A percentile compares a stretch with the other conserved stretches of the same genome.
Conservation (phyloP, 2,888 invertebrate genomes). For the Euplexia lucipara region DNA sequence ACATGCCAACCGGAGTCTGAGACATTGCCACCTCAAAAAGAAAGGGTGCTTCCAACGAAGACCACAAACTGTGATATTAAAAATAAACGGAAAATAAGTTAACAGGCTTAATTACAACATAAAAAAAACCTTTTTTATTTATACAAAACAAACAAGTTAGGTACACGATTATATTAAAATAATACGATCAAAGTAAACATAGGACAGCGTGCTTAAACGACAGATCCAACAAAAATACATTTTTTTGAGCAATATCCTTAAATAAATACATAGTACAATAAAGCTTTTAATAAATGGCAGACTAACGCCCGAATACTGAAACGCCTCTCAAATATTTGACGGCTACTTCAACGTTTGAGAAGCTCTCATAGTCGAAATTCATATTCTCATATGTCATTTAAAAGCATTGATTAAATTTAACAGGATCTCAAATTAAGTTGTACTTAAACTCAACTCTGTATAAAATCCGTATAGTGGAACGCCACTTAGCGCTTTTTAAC, state of each 20-base stretch:
- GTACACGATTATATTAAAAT: slow-evolving; percentile 23
- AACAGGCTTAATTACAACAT: background rate
- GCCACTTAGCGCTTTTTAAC: too few relatives aligned
- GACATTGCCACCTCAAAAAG: background rate
- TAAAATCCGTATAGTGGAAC: too few relatives aligned
- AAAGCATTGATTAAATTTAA: too few relatives aligned
- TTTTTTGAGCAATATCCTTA: slow-evolving; percentile 2
- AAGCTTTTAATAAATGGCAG: background rate
- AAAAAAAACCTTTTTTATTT: slow-evolving; percentile 15
- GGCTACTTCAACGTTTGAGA: too few relatives aligned
- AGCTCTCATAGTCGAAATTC: too few relatives aligned
- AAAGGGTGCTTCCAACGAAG: slow-evolving; percentile 15
- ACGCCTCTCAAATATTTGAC: too few relatives aligned
- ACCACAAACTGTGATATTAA: slow-evolving; percentile 52
- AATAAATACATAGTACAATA: slow-evolving; percentile 8
- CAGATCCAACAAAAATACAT: background rate
- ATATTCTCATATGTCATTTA: too few relatives aligned
- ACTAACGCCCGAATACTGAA: too few relatives aligned
- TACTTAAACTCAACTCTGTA: too few relatives aligned
- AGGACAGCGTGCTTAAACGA: background rate
- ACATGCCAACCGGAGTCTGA: slow-evolving; percentile 15
- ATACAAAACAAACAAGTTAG: slow-evolving; percentile 5
- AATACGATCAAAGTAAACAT: background rate
- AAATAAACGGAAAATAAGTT: slow-evolving; percentile 22
- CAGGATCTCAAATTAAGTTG: too few relatives aligned